Percentiles rank a stretch among this genome's conserved stretches.
phyloP scores from a whole-genome alignment of 2,888 invertebrate species.

The Idaea aversata region DNA sequence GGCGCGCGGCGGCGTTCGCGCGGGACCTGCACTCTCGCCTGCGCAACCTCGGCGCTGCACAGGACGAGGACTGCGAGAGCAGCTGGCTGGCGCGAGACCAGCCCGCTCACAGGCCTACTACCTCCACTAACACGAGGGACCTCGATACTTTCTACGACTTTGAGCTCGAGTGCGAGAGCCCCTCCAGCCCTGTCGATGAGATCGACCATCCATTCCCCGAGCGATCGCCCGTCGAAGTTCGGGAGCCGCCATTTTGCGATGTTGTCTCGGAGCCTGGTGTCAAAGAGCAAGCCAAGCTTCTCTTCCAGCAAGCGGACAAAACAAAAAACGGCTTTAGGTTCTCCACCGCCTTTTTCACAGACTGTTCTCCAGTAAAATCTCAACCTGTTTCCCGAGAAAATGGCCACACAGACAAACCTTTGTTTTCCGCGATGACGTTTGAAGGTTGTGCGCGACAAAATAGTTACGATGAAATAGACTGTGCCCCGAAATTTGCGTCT shows the following conservation, averaged over 20 bases:
- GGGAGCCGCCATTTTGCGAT: slow-evolving; percentile 79
- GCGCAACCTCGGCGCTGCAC: slow-evolving; percentile 83
- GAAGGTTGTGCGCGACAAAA: slow-evolving; percentile 71
- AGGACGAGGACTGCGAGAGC: slow-evolving; percentile 66
- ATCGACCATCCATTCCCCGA: slow-evolving; percentile 75
- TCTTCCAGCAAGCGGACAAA: slow-evolving; percentile 72
- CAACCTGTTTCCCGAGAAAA: slow-evolving; percentile 70
- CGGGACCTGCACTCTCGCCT: slow-evolving; percentile 87
- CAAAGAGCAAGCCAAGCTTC: slow-evolving; percentile 54
- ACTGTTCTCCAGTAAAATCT: slow-evolving; percentile 63
- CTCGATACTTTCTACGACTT: slow-evolving; percentile 84
- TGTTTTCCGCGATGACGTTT: slow-evolving; percentile 72
- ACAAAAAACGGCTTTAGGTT: slow-evolving; percentile 72
- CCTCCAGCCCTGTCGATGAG: slow-evolving; percentile 85
- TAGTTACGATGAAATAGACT: slow-evolving; percentile 66
- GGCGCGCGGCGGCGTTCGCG: slow-evolving; percentile 90
- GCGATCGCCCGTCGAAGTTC: slow-evolving; percentile 73
- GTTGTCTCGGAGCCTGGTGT: slow-evolving; percentile 70
- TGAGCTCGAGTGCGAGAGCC: slow-evolving; percentile 83
- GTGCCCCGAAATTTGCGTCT: slow-evolving; percentile 38
- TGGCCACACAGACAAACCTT: slow-evolving; percentile 62
- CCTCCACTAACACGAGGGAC: slow-evolving; percentile 53
- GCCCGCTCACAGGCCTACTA: slow-evolving; percentile 42
- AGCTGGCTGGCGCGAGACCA: slow-evolving; percentile 62
- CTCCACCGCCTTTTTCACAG: slow-evolving; percentile 65